Percentiles rank a stretch among this genome's conserved stretches.
Conservation (phyloP, 2,113 vertebrate species). For the Salvelinus alpinus region DNA sequence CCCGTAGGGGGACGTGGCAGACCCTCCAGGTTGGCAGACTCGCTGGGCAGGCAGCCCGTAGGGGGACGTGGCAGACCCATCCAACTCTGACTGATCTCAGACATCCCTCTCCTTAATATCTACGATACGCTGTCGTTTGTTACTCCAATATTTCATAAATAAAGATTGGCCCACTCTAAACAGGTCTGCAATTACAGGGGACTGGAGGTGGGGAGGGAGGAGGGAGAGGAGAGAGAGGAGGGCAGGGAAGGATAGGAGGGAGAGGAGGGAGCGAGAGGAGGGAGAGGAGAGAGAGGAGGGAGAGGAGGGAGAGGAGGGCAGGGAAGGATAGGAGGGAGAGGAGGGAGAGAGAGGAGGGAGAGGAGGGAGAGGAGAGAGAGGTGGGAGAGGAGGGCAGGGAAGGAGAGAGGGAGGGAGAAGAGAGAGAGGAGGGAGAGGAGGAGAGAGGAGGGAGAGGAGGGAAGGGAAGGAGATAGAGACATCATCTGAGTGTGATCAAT, state of each 20-base stretch:
- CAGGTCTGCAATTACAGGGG: slow-evolving; percentile 64
- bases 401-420: too few species aligned
- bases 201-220: neutral
- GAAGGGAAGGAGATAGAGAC: slow-evolving; percentile 38
- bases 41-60: slow-evolving; percentile 16
- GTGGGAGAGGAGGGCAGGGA: too few species aligned
- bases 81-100: slow-evolving; percentile 64
- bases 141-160: slow-evolving; percentile 75
- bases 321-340: too few species aligned
- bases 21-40: slow-evolving; percentile 44
- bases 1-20: slow-evolving; percentile 24
- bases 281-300: too few species aligned
- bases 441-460: too few species aligned
- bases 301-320: too few species aligned
- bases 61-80: slow-evolving; percentile 26
- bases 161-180: slow-evolving; percentile 61
- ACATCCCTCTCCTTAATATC: slow-evolving; percentile 72
- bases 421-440: too few species aligned
- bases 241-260: too few species aligned
- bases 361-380: too few species aligned
- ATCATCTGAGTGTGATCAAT: slow-evolving; percentile 68
- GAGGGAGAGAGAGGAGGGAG: too few species aligned
- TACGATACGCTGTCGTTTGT: slow-evolving; percentile 63
- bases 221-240: too few species aligned
- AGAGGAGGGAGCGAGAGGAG: too few species aligned